Evolutionary conservation across 2,888 invertebrate species (phyloP), one percentile per base, ranked within the genome.

Genomic region (Cheilosia scutellata): DNA sequence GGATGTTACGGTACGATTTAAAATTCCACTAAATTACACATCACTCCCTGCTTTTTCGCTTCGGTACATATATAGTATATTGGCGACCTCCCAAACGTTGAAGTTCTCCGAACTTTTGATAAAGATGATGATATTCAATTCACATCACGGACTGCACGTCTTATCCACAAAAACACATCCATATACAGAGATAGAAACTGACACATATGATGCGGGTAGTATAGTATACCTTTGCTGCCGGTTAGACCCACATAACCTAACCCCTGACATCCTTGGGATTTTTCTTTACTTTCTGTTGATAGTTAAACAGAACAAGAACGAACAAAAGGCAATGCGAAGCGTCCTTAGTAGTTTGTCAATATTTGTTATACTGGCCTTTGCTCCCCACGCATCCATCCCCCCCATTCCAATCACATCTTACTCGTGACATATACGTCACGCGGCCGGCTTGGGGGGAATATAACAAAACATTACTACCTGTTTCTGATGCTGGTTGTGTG

Each of bases 21-120:
- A 86, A 86, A 86, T 82, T 86, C 82, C 72, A 82, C 76, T 57
- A 86, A 86, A 86, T 82, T 86, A 82, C 86, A 76, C 71, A 66
- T 44, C 65, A 42, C 25, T 58, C 37, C 60, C 37, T 74, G 57
- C 42, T 71, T 37, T 62, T 63, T 16, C 20, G 20, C 40, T 33
- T 42, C 29, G 20, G 33, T 51, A 5, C 51, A 13, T 42, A 42
- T 76, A 44, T 68, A 33, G 33, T 49, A 31, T 55, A 31, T 49
- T 65, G 47, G 42, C 66, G 60, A 74, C 79, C 74, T 65, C 79
- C 63, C 58, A 74, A 71, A 44, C 51, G 33, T 20, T 63, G 49
- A 79, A 66, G 53, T 76, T 75, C 65, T 31, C 47, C 58, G 68
- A 86, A 82, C 76, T 82, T 86, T 76, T 76, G 47, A 86, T 68